Evolutionary conservation across 2,113 vertebrate species (phyloP).

Genomic region (Mastomys coucha): DNA sequence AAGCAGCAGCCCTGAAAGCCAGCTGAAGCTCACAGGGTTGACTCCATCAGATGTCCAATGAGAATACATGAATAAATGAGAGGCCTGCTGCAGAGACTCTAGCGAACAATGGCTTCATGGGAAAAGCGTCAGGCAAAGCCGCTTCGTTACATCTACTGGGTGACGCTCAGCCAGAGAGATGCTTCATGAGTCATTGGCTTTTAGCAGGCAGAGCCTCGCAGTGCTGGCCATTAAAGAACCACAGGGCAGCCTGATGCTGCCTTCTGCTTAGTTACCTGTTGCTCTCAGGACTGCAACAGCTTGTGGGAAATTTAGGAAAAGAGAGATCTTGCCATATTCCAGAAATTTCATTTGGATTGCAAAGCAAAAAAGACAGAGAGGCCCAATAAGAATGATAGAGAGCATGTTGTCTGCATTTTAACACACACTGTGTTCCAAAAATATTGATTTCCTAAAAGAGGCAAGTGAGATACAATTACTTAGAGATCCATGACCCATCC

Average conservation of each 20-base stretch:
- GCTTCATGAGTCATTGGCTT: conserved; percentile 83
- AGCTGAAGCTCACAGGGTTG: conserved; percentile 79
- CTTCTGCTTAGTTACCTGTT: conserved; percentile 87
- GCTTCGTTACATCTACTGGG: conserved; percentile 61
- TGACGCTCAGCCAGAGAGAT: conserved; percentile 85
- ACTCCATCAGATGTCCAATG: conserved; percentile 57
- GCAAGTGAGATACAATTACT: conserved; percentile 88
- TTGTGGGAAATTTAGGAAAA: conserved; percentile 87
- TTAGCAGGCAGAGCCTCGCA: conserved; percentile 67
- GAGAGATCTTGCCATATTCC: conserved; percentile 89
- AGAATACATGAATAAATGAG: conserved; percentile 75
- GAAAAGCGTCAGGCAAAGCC: conserved; percentile 86
- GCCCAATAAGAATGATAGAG: conserved; percentile 87
- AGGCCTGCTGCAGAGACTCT: conserved; percentile 69
- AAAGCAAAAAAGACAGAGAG: conserved; percentile 88
- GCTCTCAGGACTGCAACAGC: conserved; percentile 89
- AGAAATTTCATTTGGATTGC: conserved; percentile 90
- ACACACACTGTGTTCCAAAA: conserved; percentile 87
- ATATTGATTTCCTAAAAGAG: conserved; percentile 89
- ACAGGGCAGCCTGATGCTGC: conserved; percentile 78
- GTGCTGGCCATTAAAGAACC: conserved; percentile 75
- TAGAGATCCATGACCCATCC: conserved; percentile 64
- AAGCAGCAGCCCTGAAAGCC: conserved; percentile 85
- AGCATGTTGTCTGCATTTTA: conserved; percentile 84
- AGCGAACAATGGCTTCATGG: conserved; percentile 85